Evolutionary conservation across 2,797 vertebrate species (phyloP), one percentile per base, ranked within the genome.

Genomic region (Ctenopoma multispine): DNA sequence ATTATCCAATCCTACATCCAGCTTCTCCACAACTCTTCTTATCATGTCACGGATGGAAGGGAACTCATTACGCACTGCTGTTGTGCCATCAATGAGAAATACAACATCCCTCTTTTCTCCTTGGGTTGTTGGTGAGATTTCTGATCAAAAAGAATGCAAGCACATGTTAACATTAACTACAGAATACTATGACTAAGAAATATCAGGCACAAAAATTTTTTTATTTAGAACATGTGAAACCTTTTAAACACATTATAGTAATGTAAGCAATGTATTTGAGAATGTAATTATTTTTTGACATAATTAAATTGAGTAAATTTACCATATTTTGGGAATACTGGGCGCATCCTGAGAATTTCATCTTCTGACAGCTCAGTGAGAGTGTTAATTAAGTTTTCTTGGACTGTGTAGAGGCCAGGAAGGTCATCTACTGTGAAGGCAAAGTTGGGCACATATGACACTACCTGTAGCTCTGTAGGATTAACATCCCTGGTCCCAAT

Each of bases 71-170:
- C 86, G 83, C 0, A 93, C 91, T 0, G 83, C 89, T 48, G 94
- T 95, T 50, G 96, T 96, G 29, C 97, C 97, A 0, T 99, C 98
- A 10, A 99, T 91, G 51, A 99, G 93, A 85, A 99, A 99, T 9
- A 99, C 98, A 0, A 99, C 73, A 0, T 99, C 98, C 69, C 92
- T 96, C 88, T 96, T 98, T 79, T 82, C 87, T 55, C 92, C 93
- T 53, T 18, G 67, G 4, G 71, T 58, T 13, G 18, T 12, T 77
- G 87, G n/a, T 77, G 84, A 23, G 58, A 67, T 58, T n/a, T 24
- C 81, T 92, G 64, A 66, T 77, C 18, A 72, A 70, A 88, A 79
- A 79, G 12, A 73, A 80, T 56, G 4, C 6, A 85, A 79, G 12
- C 31, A 81, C 7, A 81, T 53, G 23, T 21, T 14, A 53, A 72